Base-by-base conservation (phyloP, 2,797 vertebrate species). In the Pterois miles region DNA sequence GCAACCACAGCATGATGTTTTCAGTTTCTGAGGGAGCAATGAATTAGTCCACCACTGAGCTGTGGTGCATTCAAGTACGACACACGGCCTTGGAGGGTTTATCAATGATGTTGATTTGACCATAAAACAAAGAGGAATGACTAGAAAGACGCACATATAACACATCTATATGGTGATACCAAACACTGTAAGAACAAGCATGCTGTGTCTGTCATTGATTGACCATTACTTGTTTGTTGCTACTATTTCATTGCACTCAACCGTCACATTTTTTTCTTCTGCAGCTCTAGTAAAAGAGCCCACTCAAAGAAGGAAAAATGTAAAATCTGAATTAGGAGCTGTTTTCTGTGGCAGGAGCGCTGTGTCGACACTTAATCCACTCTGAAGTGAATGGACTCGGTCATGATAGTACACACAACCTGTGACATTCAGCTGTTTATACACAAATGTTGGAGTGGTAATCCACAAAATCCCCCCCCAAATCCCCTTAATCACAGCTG, bases 401-500 rank as follows among this genome's bases (percentile, higher is more conserved):
- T 85, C 85, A 85, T 85, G 91, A 93, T 89, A 84, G 81, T 38
- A 70, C 90, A 90, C 84, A 90, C 87, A 94, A 90, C 92, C 85
- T 90, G 86, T 89, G 86, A 92, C 93, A 94, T 90, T 94, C 90
- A 87, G 89, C 92, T 93, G 91, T 94, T 95, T 94, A 93, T 90
- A 90, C 91, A 94, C 92, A 93, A 94, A 91, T 78, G 91, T 88
- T 82, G 83, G 85, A 81, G 84, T 84, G 86, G 85, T 94, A 94
- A 95, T 94, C 94, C 93, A 76, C 63, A 12, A 93, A 93, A 94
- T 93, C 92, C 92, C 62, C 62, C 71, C 65, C 69, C 65, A 90
- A 93, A 95, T 94, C 93, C 92, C 89, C 77, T 94, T 93, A 94
- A 94, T 93, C 89, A 92, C 86, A 89, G 90, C 90, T 87, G 90